Conservation (phyloP, 2,797 vertebrate genomes). For the Siniperca obscura region DNA sequence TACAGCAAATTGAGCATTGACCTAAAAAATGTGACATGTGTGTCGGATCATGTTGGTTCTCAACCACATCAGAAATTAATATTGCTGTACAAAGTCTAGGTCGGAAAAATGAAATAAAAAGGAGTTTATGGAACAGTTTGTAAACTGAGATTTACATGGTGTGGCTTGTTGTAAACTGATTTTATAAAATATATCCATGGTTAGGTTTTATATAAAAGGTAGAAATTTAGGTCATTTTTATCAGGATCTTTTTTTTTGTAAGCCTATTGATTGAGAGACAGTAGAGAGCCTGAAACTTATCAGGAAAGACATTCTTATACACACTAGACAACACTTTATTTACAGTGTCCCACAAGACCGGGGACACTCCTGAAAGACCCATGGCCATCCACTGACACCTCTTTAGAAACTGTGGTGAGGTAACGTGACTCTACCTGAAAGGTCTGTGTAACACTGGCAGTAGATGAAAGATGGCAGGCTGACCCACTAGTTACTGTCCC, state of each 20-base stretch:
- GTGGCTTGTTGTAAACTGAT: background rate
- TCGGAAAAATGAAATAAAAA: background rate
- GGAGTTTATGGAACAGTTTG: background rate
- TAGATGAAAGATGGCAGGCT: background rate
- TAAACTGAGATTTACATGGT: background rate
- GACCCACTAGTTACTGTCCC: background rate
- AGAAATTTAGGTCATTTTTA: background rate
- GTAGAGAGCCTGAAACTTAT: background rate
- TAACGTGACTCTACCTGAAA: slow-evolving; percentile 2
- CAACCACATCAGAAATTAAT: background rate
- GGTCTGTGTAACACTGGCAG: background rate
- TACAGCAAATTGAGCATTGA: background rate
- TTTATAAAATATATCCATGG: background rate
- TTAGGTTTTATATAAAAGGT: background rate
- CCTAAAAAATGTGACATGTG: background rate
- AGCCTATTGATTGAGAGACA: background rate
- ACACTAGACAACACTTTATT: background rate
- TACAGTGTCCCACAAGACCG: background rate
- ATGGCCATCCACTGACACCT: background rate
- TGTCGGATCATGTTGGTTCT: background rate
- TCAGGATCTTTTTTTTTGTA: background rate
- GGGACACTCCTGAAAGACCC: background rate
- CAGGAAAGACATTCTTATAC: background rate
- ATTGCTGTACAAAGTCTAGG: background rate
- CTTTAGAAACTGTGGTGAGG: background rate